Base-by-base conservation (phyloP, 2,888 invertebrate species). In the Megamerina dolium region DNA sequence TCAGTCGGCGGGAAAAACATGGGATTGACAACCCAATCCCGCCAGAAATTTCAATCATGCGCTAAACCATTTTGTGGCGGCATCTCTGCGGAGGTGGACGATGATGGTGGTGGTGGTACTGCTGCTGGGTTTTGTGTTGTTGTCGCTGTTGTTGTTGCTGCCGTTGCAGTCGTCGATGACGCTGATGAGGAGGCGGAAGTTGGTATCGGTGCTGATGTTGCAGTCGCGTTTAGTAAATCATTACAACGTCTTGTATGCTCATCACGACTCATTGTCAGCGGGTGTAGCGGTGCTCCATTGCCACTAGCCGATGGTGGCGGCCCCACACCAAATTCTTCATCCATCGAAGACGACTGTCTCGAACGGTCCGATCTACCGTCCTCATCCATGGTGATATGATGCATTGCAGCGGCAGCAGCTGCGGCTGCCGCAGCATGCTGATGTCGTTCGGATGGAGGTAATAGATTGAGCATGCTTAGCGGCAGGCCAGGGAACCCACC, bases 381-480 rank as follows among this genome's bases (percentile, higher is more conserved):
- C 59, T 80, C 81, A 58, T 82, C 80, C 60, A 80, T 77, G 60
- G 79, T 69, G 52, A 77, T 73, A 56, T 78, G 74, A 61, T 78
- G 78, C 59, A 78, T 69, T 50, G 75, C 78, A 2, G 57, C 56
- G 2, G 56, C 66, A 1, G 58, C 57, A 12, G 57, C 56, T 1
- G 57, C 63, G 6, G 52, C 56, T 4, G 52, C 50, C n/a, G 52
- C 54, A 5, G 55, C 65, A 50, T 74, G 68, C 73, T 82, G 64
- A 74, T 77, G 72, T 77, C 85, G 58, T 59, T 88, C 88, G 39
- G 67, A 54, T 31, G 86, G 87, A 45, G 88, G 88, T 60, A 89
- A 70, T 43, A 89, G 75, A 65, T 89, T 88, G 50, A 89, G 76
- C 88, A 89, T 88, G 64, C 83, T 85, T 21, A 90, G 78, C 21